Evolutionary conservation across 1,140 invertebrate species (phyloP), one percentile per base, ranked within the genome.

Genomic region (Brachystomella parvula): DNA sequence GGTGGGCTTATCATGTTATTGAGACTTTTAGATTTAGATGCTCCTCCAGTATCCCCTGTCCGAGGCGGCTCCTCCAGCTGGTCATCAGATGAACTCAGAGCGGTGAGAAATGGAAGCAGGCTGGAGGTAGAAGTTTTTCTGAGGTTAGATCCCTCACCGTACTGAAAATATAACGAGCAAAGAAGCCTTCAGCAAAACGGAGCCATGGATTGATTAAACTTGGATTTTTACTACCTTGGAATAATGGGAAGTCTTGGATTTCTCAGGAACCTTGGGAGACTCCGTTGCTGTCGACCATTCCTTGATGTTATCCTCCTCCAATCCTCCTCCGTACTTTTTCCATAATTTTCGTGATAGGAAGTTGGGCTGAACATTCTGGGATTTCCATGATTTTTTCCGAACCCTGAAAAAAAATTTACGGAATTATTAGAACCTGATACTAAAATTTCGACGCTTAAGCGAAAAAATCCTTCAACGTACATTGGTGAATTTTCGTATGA

Each of bases 401-500:
- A 67, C 63, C 32, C 71, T 71, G 29, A 33, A 30, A 39, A 32
- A 39, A 61, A 49, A 32, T 19, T 33, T 9, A 33, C 17, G 12
- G 19, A 24, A 6, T n/a, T 31, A 31, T 56, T 3, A 30, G 21
- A 64, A 64, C 21, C 28, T 9, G 3, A 15, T 63, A 26, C 31
- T 29, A 30, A 31, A 33, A 6, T 15, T 28, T 60, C 30, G 15
- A 19, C 3, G 30, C 3, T 15, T 19, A 9, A 6, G 24, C 24
- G 17, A 21, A 62, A n/a, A 3, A 15, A 29, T 28, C 24, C 53
- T n/a, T 9, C 15, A 19, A 60, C 32, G 68, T 73, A 73, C 71
- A 73, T 58, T 49, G 71, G 71, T 47, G 71, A 73, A 53, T 73
- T 73, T 65, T 73, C 71, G 47, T 73, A 73, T n/a, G 65, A 68